A percentile compares a stretch with the other conserved stretches of the same genome.
These are phyloP conservation scores for Tricholaema leucomelas DNA, from an alignment of 2,113 vertebrate species.

Conservation along the genomic window DNA sequence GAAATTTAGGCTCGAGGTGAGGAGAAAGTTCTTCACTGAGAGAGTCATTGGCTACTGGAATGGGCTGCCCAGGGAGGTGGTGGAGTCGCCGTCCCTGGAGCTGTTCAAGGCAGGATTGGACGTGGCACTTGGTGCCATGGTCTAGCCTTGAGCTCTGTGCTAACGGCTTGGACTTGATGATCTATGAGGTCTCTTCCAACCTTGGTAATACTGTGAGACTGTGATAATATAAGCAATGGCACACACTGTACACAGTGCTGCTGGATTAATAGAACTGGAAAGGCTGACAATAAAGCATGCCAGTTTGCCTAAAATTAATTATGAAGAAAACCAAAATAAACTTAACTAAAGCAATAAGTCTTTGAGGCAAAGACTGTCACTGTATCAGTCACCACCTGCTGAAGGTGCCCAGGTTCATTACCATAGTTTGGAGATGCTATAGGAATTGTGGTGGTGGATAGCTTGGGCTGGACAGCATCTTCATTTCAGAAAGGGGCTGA, in stretches of 20 bases:
- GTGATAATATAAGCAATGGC: not conserved
- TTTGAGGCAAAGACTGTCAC: not conserved
- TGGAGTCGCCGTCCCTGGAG: too few relatives aligned
- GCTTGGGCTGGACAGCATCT: not conserved
- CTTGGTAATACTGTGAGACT: too few relatives aligned
- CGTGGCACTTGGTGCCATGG: too few relatives aligned
- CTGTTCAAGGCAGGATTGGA: too few relatives aligned
- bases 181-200: too few relatives aligned
- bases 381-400: not conserved
- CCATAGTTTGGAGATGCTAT: not conserved
- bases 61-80: too few relatives aligned
- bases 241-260: not conserved
- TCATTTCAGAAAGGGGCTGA: not conserved
- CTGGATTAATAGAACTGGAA: not conserved
- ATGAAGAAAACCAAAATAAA: not conserved
- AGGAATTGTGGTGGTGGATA: not conserved
- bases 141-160: too few relatives aligned
- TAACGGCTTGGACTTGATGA: too few relatives aligned
- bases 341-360: not conserved
- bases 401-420: not conserved
- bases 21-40: too few relatives aligned
- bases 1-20: too few relatives aligned
- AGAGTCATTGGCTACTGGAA: too few relatives aligned
- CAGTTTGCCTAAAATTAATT: slow-evolving; percentile 12
- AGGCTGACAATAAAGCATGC: not conserved